Evolutionary conservation across 2,113 vertebrate genomes (phyloP).

Genomic region (Steatornis caripensis): DNA sequence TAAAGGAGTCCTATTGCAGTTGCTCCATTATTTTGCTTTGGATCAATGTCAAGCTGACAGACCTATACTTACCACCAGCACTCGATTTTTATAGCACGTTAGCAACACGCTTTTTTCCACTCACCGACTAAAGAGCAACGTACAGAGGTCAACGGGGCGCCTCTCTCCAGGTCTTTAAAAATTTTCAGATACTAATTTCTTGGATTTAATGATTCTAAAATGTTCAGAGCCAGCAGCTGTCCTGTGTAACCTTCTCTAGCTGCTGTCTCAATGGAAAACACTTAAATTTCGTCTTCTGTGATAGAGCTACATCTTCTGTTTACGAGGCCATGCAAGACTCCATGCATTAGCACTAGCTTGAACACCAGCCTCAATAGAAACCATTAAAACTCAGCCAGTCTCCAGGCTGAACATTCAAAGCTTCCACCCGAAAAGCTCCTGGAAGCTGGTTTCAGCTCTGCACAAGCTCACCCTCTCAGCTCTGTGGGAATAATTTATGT

Average conservation of each 20-base stretch:
- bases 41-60: background rate
- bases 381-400: background rate
- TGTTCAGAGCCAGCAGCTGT: background rate
- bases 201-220: background rate
- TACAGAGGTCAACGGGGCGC: background rate
- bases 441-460: background rate
- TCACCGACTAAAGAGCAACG: background rate
- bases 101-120: background rate
- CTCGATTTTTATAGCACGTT: background rate
- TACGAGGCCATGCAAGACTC: background rate
- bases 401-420: background rate
- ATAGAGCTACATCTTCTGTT: background rate
- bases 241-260: background rate
- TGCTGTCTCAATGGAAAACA: background rate
- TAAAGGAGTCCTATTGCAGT: background rate
- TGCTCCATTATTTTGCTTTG: background rate
- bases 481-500: background rate
- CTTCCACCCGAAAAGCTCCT: background rate
- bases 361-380: background rate
- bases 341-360: background rate
- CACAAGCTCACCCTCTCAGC: background rate
- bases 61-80: background rate
- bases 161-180: background rate
- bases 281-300: background rate
- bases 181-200: accelerated